These are phyloP conservation scores for Aspidapion aeneum DNA, from an alignment of 2,888 invertebrate genomes.

Conservation along the genomic window DNA sequence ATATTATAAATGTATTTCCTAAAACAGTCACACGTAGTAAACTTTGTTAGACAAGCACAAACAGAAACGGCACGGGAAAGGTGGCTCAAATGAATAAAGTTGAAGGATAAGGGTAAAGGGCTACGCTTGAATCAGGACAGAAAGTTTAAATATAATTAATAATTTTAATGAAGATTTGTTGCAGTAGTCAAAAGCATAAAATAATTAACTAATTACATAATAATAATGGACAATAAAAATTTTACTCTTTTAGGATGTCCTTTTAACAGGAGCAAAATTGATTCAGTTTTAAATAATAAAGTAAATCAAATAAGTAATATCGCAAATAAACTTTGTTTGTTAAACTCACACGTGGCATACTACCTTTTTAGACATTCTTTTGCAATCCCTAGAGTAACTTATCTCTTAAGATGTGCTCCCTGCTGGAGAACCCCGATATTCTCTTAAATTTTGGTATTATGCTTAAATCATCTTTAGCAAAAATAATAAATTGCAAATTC, in stretches of 20 bases:
- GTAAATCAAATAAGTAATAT: background rate
- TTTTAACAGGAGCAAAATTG: background rate
- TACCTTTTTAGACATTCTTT: background rate
- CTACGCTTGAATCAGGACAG: too few relatives aligned
- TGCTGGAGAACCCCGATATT: background rate
- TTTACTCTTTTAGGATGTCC: background rate
- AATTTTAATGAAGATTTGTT: too few relatives aligned
- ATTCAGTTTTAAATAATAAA: background rate
- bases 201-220: too few relatives aligned
- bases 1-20: too few relatives aligned
- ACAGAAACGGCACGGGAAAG: too few relatives aligned
- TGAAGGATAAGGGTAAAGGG: too few relatives aligned
- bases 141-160: too few relatives aligned
- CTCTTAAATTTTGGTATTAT: background rate
- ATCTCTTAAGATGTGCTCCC: background rate
- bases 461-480: background rate
- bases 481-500: background rate
- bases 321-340: background rate
- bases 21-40: too few relatives aligned
- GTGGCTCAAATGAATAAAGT: too few relatives aligned
- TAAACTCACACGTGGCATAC: background rate
- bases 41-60: too few relatives aligned
- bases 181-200: too few relatives aligned
- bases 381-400: background rate
- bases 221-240: background rate